Conservation (phyloP, 2,113 vertebrate genomes). For the Syrmaticus mikado region DNA sequence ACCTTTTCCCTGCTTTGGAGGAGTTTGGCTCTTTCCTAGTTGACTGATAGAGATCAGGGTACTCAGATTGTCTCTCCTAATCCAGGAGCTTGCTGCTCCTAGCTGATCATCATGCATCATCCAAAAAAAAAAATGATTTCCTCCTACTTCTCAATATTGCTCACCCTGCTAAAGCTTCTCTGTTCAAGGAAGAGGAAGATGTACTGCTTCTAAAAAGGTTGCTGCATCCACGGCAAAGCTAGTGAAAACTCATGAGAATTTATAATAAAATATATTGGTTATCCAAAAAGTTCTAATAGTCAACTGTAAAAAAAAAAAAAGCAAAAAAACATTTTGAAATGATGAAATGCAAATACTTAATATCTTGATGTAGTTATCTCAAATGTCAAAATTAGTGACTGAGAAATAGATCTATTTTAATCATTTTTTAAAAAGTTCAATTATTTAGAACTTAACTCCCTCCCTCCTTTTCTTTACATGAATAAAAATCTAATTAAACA, state of each 20-base stretch:
- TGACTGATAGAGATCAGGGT: rapidly evolving
- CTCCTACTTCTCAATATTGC: rapidly evolving
- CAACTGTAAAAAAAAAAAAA: neutral
- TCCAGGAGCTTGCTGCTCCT: neutral
- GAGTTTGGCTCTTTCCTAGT: neutral
- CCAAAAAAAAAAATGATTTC: neutral
- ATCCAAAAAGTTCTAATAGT: neutral
- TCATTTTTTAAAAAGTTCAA: neutral
- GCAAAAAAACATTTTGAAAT: neutral
- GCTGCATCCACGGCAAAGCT: neutral
- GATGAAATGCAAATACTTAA: neutral
- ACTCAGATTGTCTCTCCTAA: neutral
- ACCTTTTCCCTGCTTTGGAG: neutral
- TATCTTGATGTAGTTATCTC: neutral
- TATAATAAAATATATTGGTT: neutral
- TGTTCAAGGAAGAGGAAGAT: neutral
- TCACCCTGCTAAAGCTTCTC: neutral
- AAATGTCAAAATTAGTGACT: neutral
- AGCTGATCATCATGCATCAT: neutral
- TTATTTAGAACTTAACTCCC: neutral
- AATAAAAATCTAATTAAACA: neutral
- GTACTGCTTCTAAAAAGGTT: neutral
- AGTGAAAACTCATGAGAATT: neutral
- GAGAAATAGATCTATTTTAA: neutral
- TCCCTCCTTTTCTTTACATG: neutral